A percentile compares a stretch with the other conserved stretches of the same genome.
These are phyloP conservation scores for Drepana falcataria DNA, from an alignment of 2,888 invertebrate genomes.

Conservation along the genomic window DNA sequence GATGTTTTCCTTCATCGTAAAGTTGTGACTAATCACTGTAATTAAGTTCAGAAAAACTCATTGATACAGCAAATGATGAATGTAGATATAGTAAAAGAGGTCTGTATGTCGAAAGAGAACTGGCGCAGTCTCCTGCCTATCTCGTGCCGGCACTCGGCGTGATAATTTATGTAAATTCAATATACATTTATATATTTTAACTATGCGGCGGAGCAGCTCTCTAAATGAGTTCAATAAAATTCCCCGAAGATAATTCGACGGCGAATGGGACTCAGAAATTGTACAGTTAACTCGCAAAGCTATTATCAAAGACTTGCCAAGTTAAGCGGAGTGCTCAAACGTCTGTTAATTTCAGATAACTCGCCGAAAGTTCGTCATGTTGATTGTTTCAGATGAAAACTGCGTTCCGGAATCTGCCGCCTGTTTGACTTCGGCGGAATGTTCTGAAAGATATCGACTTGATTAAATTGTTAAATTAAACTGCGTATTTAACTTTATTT, in stretches of 20 bases:
- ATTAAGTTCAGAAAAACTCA: no score
- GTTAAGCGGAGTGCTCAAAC: constrained; percentile 27
- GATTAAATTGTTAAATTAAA: neutral
- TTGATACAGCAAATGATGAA: no score
- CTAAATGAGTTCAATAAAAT: neutral
- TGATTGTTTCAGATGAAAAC: constrained; percentile 43
- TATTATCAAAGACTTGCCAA: constrained; percentile 11
- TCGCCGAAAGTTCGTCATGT: constrained; percentile 34
- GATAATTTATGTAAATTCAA: no score
- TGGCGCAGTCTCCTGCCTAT: no score
- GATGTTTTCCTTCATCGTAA: no score
- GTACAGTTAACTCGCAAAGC: constrained; percentile 1
- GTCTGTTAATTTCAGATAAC: constrained; percentile 52
- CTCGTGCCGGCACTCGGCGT: no score
- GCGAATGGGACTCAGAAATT: neutral
- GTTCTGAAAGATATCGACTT: neutral
- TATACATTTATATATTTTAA: no score
- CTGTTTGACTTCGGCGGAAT: neutral
- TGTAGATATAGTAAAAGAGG: no score
- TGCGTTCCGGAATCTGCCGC: constrained; percentile 18
- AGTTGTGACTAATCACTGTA: no score
- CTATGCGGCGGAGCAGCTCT: no score
- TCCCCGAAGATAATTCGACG: neutral
- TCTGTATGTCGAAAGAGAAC: no score
- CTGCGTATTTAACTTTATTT: no score